Percentiles rank a stretch among this genome's conserved stretches.
Conservation (phyloP, 2,113 vertebrate genomes). For the Ochotona princeps region DNA sequence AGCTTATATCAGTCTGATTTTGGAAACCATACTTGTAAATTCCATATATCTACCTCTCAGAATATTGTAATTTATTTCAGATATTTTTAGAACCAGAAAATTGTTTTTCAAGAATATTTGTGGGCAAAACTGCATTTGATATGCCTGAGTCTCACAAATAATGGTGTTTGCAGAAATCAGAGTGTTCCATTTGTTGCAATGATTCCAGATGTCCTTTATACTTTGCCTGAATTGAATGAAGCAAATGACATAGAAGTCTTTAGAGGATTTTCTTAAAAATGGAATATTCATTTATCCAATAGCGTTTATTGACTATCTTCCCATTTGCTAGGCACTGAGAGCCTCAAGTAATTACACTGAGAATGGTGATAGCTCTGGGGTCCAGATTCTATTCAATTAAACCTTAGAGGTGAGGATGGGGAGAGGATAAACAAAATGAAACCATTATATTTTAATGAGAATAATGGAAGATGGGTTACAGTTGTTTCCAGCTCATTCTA, state of each 20-base stretch:
- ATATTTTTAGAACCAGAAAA: not conserved
- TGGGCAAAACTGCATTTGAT: too few relatives aligned
- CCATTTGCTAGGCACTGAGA: not conserved
- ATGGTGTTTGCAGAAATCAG: not conserved
- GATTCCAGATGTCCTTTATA: not conserved
- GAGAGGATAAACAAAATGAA: too few relatives aligned
- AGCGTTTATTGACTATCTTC: not conserved
- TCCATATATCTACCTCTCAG: not conserved
- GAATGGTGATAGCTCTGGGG: not conserved
- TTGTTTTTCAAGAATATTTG: not conserved
- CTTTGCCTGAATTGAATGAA: not conserved
- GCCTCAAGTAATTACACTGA: not conserved
- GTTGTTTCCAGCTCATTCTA: constrained; percentile 17
- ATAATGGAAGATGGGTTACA: not conserved
- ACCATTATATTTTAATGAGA: not conserved
- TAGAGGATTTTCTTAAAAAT: not conserved
- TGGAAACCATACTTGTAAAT: not conserved
- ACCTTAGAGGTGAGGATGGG: too few relatives aligned
- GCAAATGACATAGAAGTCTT: not conserved
- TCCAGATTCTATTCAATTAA: not conserved
- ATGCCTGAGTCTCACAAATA: not conserved
- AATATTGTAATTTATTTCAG: not conserved
- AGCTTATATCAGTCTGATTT: not conserved
- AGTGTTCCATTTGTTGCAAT: constrained; percentile 5
- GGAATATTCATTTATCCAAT: not conserved